Base-by-base conservation (phyloP, 2,797 vertebrate species). In the Poeciliopsis presidionis region DNA sequence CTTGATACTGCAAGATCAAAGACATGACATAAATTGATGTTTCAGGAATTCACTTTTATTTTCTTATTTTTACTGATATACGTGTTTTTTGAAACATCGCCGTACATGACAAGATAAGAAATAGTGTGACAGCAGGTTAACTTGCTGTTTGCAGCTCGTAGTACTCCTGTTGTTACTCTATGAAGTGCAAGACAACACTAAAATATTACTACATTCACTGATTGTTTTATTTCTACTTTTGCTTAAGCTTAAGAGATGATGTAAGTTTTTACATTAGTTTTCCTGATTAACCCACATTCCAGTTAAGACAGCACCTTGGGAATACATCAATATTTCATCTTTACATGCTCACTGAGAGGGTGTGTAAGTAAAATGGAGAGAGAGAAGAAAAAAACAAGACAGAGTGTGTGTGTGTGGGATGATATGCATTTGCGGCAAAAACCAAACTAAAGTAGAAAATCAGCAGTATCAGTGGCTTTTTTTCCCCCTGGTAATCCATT, bases 291-390 rank as follows among this genome's bases (percentile, higher is more conserved):
- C 57, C 82, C 30, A 46, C 69, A 79, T 77, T 83, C 41, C 85
- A 87, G 88, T 89, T 84, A 86, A 79, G 86, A 59, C 82, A 79
- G 67, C 72, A 69, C 76, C 61, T 67, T 74, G 85, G 88, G 87
- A 89, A 82, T 82, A 83, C 45, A 59, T 63, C 33, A 72, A 18
- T 61, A 82, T 30, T 4, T 22, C 79, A 87, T 59, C 59, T 84
- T 51, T 16, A 74, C 7, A 51, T 61, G 72, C 36, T 59, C 73
- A 5, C 69, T 76, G 53, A 22, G 61, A 25, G 61, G 13, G 53
- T 30, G 9, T 71, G 7, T 65, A 57, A 55, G 36, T 63, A 55
- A 41, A 33, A 51, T 2, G 4, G 13, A 30, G 9, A 28, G 55
- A 28, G 11, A 49, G 25, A 30, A 33, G 30, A 11, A 69, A 69